phyloP scores from a whole-genome alignment of 1,140 invertebrate genomes.

The Trachelipus rathkii region DNA sequence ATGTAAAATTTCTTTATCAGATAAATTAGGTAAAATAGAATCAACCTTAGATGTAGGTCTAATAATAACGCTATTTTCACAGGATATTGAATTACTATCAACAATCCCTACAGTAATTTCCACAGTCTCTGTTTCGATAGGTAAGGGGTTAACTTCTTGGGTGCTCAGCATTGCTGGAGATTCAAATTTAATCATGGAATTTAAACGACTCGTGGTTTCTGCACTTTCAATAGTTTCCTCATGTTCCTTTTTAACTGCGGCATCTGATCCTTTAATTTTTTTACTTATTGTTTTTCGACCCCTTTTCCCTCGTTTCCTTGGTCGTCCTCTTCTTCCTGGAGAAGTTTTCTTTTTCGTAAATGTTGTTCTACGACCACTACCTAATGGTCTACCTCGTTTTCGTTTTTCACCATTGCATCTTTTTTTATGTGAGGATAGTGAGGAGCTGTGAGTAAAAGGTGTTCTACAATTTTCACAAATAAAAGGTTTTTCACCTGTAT shows the following conservation, averaged over 20 bases:
- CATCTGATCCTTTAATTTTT: neutral
- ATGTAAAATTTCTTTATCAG: neutral
- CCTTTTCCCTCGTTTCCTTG: conserved; percentile 14
- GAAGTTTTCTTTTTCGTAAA: conserved; percentile 24
- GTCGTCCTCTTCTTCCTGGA: conserved; percentile 16
- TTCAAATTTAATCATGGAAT: neutral
- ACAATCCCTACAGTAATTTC: neutral
- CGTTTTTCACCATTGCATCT: conserved; percentile 29
- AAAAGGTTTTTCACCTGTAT: conserved; percentile 26
- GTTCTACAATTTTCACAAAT: conserved; percentile 17
- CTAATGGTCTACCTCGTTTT: conserved; percentile 25
- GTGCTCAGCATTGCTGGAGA: neutral
- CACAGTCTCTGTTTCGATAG: neutral
- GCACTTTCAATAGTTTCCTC: neutral
- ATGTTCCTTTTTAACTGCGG: too few relatives aligned
- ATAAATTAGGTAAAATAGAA: neutral
- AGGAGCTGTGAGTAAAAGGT: conserved; percentile 25
- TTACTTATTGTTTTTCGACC: conserved; percentile 16
- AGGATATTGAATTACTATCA: neutral
- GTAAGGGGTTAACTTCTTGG: neutral
- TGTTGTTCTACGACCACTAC: conserved; percentile 6
- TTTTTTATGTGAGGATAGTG: conserved; percentile 29
- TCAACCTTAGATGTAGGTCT: neutral
- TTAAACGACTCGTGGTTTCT: neutral
- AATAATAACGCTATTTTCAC: neutral